Percentiles rank a stretch among this genome's conserved stretches.
Conservation (phyloP, 35 echinoderm and acorn worm species). For the Apostichopus parvimensis region DNA sequence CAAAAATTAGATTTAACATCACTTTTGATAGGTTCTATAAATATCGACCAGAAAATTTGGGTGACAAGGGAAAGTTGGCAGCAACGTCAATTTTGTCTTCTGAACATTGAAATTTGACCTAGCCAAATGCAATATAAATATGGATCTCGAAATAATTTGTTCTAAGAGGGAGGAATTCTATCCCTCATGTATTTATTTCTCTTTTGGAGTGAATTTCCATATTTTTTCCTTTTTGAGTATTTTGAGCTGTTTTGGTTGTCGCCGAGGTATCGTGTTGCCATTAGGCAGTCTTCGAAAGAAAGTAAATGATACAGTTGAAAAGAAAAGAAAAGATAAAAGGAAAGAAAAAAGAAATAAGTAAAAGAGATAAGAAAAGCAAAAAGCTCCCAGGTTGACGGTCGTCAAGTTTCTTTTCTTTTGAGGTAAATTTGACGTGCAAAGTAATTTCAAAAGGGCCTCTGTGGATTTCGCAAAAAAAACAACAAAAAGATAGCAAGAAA, state of each 20-base stretch:
- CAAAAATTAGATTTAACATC: slow-evolving; percentile 20
- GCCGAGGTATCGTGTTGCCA: not conserved
- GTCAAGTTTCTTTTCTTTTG: no score
- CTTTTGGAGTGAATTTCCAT: not conserved
- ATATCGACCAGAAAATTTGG: not conserved
- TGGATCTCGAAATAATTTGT: not conserved
- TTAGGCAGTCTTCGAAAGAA: not conserved
- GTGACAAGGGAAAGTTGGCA: not conserved
- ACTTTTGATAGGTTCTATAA: slow-evolving; percentile 19
- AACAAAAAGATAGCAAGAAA: no score
- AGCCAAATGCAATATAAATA: slow-evolving; percentile 5
- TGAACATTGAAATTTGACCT: slow-evolving; percentile 22
- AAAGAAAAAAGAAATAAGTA: not conserved
- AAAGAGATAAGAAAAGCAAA: no score
- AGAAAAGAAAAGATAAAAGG: not conserved
- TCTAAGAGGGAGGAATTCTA: slow-evolving; percentile 3
- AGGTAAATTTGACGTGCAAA: no score
- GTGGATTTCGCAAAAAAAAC: no score
- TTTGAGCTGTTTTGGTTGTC: not conserved
- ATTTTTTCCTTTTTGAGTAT: not conserved
- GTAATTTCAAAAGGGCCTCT: no score
- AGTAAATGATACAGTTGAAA: not conserved
- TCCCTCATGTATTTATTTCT: not conserved
- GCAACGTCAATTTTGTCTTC: not conserved
- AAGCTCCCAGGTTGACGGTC: no score